Conservation (phyloP, 2,797 vertebrate species). For the Fundulus diaphanus region DNA sequence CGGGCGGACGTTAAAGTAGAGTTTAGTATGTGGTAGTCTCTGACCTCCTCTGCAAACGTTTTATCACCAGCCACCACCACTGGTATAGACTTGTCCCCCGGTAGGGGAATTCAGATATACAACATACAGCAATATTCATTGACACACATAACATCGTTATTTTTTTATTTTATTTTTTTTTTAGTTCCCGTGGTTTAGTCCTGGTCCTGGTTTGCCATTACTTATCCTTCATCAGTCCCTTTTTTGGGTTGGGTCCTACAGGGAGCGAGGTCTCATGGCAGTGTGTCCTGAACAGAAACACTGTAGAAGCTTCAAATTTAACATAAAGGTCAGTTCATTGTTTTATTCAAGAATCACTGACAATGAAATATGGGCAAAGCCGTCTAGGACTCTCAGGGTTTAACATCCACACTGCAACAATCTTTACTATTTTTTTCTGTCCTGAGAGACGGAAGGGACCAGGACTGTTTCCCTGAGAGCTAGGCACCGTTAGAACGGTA, state of each 20-base stretch:
- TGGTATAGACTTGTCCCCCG: no score
- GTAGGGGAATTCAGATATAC: no score
- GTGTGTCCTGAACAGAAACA: constrained; percentile 34
- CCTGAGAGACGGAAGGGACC: constrained; percentile 49
- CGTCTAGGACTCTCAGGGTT: constrained; percentile 44
- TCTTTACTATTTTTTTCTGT: constrained; percentile 13
- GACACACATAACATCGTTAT: no score
- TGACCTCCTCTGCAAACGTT: no score
- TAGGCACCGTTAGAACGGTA: constrained; percentile 52
- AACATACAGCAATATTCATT: no score
- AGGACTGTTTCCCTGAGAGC: constrained; percentile 60
- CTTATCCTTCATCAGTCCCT: constrained; percentile 44
- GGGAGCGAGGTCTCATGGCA: constrained; percentile 32
- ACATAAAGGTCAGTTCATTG: constrained; percentile 39
- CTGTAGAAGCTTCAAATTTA: constrained; percentile 43
- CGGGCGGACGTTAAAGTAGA: no score
- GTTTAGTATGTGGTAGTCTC: no score
- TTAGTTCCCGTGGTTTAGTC: no score
- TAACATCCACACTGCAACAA: constrained; percentile 54
- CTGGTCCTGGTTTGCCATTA: background rate
- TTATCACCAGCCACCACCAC: no score
- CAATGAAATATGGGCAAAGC: constrained; percentile 57
- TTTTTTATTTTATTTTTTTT: no score
- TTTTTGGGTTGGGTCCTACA: constrained; percentile 28
- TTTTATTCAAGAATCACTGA: constrained; percentile 49